These are phyloP conservation scores for Alitta virens DNA, from an alignment of 2,888 invertebrate genomes.

Conservation along the genomic window DNA sequence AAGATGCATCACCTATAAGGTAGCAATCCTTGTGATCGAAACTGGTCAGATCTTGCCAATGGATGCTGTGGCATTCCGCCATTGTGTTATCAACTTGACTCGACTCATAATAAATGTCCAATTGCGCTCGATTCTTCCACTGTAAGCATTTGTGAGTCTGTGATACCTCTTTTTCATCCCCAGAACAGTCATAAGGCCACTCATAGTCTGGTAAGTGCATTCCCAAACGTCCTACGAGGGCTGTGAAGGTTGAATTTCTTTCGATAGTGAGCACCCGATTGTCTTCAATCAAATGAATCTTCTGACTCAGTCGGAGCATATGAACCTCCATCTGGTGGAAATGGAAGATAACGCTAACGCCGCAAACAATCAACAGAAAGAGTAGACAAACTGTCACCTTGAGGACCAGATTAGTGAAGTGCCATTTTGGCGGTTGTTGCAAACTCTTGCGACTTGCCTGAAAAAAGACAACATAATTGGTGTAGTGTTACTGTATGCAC, in stretches of 20 bases:
- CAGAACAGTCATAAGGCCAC: constrained; percentile 7
- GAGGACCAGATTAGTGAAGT: no score
- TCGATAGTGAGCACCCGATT: neutral
- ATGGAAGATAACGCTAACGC: neutral
- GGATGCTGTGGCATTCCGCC: constrained; percentile 1
- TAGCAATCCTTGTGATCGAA: constrained; percentile 1
- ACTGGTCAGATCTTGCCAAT: neutral
- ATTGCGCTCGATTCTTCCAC: neutral
- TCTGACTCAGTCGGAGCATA: neutral
- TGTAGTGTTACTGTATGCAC: no score
- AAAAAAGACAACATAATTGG: no score
- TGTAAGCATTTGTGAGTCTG: constrained; percentile 4
- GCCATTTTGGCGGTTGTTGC: no score
- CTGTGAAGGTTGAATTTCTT: neutral
- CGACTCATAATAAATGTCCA: constrained; percentile 1
- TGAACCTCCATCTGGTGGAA: neutral
- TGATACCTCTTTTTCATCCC: neutral
- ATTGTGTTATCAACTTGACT: neutral
- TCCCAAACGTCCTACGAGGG: neutral
- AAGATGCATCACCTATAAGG: neutral
- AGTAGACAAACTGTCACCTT: no score
- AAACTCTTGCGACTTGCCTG: no score
- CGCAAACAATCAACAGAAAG: constrained; percentile 6
- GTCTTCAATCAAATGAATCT: constrained; percentile 8
- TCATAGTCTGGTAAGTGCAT: neutral